These are phyloP conservation scores for Lasioglossum morio DNA, from an alignment of 2,888 invertebrate species.

Conservation along the genomic window DNA sequence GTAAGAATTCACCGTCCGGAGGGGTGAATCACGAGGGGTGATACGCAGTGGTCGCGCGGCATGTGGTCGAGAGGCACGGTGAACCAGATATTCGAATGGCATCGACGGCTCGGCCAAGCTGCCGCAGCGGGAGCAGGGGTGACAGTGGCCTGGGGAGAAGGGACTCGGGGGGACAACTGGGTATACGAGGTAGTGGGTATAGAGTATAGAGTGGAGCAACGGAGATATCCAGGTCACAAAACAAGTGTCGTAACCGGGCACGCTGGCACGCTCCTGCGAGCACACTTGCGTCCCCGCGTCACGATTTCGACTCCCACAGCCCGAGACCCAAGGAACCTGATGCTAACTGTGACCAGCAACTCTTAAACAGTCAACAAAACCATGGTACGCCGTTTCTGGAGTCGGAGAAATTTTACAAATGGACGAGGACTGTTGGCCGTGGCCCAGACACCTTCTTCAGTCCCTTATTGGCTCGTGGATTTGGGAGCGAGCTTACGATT, in stretches of 20 bases:
- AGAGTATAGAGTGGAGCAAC: conserved; percentile 54
- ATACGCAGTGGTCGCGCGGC: conserved; percentile 40
- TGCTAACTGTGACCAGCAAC: background rate
- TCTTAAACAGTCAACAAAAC: background rate
- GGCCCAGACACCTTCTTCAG: background rate
- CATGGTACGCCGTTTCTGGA: background rate
- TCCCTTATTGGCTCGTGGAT: background rate
- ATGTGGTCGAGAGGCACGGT: conserved; percentile 58
- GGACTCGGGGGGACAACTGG: conserved; percentile 40
- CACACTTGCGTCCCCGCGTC: conserved; percentile 31
- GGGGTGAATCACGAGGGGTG: conserved; percentile 37
- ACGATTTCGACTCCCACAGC: conserved; percentile 41
- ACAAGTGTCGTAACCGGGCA: conserved; percentile 79
- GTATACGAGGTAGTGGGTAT: conserved; percentile 65
- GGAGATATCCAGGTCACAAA: conserved; percentile 80
- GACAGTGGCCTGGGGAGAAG: background rate
- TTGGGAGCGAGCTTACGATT: background rate
- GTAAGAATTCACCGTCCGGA: conserved; percentile 20
- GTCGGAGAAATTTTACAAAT: background rate
- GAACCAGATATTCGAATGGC: conserved; percentile 68
- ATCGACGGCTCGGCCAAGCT: conserved; percentile 44
- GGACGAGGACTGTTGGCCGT: background rate
- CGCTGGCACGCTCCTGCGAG: conserved; percentile 59
- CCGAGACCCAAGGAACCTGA: background rate
- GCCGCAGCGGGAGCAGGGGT: conserved; percentile 30